phyloP scores from a whole-genome alignment of 2,113 vertebrate genomes.

The Calonectris borealis region DNA sequence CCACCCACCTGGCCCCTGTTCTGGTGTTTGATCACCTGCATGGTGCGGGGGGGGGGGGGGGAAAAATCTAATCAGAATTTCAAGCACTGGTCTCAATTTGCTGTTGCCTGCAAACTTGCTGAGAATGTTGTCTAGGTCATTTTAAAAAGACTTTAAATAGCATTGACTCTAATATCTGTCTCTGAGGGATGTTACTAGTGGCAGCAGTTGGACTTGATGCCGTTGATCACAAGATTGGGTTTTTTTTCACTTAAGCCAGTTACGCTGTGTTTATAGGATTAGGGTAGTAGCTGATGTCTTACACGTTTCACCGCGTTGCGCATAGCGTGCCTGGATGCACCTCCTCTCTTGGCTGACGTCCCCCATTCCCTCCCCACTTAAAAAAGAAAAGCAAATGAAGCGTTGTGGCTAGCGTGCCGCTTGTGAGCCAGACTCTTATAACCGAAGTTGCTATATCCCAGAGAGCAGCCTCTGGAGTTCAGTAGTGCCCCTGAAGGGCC shows the following conservation, averaged over 20 bases:
- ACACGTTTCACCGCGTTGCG: fast-evolving
- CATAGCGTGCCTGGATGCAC: fast-evolving
- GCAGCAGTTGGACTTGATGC: background rate
- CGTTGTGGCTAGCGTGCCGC: background rate
- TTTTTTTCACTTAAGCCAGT: background rate
- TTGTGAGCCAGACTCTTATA: background rate
- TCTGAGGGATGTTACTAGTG: background rate
- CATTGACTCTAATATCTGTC: background rate
- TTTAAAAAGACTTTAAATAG: background rate
- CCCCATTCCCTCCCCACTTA: too few relatives aligned
- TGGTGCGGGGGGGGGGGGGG: fast-evolving
- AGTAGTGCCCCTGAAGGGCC: background rate
- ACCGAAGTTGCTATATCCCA: fast-evolving
- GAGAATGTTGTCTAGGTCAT: background rate
- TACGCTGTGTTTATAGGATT: background rate
- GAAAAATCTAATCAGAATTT: background rate
- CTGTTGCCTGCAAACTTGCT: background rate
- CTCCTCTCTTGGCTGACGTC: background rate
- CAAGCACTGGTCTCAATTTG: background rate
- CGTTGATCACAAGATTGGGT: background rate
- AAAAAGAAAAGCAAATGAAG: background rate
- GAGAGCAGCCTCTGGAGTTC: background rate
- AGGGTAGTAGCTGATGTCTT: background rate
- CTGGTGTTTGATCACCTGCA: background rate
- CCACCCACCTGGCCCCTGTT: background rate